Base-by-base conservation (phyloP, 1,140 invertebrate genomes). In the Rhagoletis pomonella region DNA sequence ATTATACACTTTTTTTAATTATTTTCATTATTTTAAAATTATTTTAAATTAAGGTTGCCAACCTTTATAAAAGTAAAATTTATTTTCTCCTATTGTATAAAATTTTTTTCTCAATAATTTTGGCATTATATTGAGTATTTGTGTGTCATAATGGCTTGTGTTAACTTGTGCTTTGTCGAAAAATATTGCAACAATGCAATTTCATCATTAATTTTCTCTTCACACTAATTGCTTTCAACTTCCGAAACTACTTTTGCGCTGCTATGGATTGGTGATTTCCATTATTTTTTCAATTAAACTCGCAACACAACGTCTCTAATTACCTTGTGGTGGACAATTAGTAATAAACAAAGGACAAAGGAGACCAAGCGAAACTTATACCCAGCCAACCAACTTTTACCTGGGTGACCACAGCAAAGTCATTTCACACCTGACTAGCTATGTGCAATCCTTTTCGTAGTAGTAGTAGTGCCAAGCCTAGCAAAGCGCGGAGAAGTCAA, bases 351-450 rank as follows among this genome's bases (percentile, higher is more conserved):
- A 73, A 29, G 44, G 17, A 55, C n/a, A 19, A 19, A 29, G 29
- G 44, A n/a, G 4, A 81, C 73, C 47, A 19, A 42, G 42, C n/a
- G 47, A 50, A 73, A 81, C 50, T 50, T 81, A 50, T 55, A n/a
- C 1, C 47, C 73, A 47, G 55, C 47, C 9, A 29, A 29, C 29
- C 29, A 29, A 29, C 29, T 29, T 29, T 29, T 81, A 81, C 47
- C 73, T n/a, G 47, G n/a, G 73, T 81, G 73, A 81, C 73, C 73
- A 81, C 73, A 81, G 73, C 73, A 81, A 81, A 81, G 73, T 81
- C 73, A 55, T 81, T 81, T 81, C 73, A 81, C 73, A 58, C 73
- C 47, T 81, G 47, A 81, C 3, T 81, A 81, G 73, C n/a, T 81
- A 9, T 81, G 6, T 50, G 5, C 47, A 58, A 10, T 47, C 19